phyloP scores from a whole-genome alignment of 2,113 vertebrate species.

The Falco punctatus region DNA sequence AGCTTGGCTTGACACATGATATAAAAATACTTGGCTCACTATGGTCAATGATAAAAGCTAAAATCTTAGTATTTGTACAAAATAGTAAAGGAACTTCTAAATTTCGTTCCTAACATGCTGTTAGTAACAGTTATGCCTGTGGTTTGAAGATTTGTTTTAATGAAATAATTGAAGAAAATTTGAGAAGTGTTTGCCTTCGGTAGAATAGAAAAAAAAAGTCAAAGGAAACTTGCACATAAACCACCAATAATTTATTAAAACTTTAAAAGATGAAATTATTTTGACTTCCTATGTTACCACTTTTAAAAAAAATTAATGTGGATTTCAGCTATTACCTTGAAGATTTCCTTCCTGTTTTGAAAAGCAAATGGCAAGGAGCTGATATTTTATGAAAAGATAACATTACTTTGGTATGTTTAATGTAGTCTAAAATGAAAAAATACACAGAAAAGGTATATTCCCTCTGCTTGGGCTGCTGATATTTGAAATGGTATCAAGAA shows the following conservation, averaged over 20 bases:
- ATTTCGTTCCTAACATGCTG: neutral
- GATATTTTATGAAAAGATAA: neutral
- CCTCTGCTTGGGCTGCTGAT: neutral
- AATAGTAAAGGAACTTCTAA: neutral
- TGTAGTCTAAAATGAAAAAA: neutral
- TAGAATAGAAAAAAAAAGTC: neutral
- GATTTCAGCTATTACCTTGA: neutral
- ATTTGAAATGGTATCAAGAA: neutral
- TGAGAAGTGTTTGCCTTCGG: too few relatives aligned
- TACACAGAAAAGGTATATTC: neutral
- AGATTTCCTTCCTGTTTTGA: neutral
- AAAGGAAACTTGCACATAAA: neutral
- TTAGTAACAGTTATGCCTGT: neutral
- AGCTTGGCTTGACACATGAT: neutral
- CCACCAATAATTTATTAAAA: neutral
- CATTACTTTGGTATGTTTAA: neutral
- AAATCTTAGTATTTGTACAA: neutral
- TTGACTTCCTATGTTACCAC: neutral
- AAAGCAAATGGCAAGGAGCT: neutral
- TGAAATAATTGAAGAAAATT: neutral
- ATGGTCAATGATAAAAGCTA: neutral
- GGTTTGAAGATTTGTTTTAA: neutral
- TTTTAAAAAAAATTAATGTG: neutral
- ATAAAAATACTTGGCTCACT: neutral
- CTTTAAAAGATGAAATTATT: neutral